These are phyloP conservation scores for Pogonophryne albipinna DNA, from an alignment of 2,797 vertebrate species.

Conservation along the genomic window DNA sequence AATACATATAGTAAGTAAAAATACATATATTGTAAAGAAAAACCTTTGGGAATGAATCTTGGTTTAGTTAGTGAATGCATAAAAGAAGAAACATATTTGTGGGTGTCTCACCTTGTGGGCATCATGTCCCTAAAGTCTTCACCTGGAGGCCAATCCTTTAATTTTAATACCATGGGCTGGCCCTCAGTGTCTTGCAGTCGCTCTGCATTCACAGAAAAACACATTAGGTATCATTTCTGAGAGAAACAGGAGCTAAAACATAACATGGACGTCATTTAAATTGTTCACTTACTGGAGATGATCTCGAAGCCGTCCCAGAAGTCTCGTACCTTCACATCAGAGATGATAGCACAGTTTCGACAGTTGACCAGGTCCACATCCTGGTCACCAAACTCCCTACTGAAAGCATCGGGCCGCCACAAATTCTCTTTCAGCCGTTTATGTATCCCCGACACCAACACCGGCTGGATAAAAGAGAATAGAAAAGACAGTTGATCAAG, in stretches of 20 bases:
- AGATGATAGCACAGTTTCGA: slow-evolving; percentile 98
- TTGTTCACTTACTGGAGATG: slow-evolving; percentile 91
- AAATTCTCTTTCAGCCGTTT: slow-evolving; percentile 92
- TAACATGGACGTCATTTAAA: background rate
- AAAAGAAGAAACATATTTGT: background rate
- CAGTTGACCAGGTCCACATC: slow-evolving; percentile 99
- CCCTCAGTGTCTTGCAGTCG: slow-evolving; percentile 93
- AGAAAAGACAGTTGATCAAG: background rate
- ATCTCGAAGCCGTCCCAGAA: slow-evolving; percentile 99
- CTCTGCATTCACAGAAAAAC: slow-evolving; percentile 79
- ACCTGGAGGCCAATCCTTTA: slow-evolving; percentile 98
- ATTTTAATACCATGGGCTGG: slow-evolving; percentile 96
- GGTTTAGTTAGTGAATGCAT: background rate
- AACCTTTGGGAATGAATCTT: background rate
- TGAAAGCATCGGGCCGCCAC: slow-evolving; percentile 97
- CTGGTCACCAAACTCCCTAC: slow-evolving; percentile 97
- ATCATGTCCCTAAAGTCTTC: slow-evolving; percentile 99
- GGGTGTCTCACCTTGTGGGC: slow-evolving; percentile 91
- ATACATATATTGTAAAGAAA: background rate
- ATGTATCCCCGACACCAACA: slow-evolving; percentile 98
- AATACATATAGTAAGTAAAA: background rate
- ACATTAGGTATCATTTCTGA: slow-evolving; percentile 3
- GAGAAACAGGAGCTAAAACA: background rate
- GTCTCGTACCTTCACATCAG: slow-evolving; percentile 98
- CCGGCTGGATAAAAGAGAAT: slow-evolving; percentile 85